These are phyloP conservation scores for Catamblyrhynchus diadema DNA, from an alignment of 2,797 vertebrate species.

Conservation along the genomic window DNA sequence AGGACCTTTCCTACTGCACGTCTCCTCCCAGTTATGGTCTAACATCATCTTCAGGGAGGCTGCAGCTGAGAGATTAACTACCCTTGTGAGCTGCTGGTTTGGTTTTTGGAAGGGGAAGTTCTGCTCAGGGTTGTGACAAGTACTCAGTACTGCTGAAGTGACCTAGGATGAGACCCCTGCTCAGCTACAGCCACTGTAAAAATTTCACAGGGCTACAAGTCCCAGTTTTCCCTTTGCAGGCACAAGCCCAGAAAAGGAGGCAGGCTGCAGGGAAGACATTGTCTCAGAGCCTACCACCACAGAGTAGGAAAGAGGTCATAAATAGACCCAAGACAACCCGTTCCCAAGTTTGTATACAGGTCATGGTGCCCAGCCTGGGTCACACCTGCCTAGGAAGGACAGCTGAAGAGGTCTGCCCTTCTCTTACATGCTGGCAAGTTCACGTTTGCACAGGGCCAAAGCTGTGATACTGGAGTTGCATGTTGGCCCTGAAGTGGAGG, in stretches of 20 bases:
- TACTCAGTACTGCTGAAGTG: not conserved
- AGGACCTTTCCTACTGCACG: not conserved
- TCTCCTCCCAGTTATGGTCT: not conserved
- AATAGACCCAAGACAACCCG: not conserved
- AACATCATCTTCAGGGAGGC: not conserved
- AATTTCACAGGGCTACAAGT: not conserved
- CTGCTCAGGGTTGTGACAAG: not conserved
- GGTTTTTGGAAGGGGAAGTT: not conserved
- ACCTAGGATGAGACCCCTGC: not conserved
- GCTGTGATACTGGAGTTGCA: not conserved
- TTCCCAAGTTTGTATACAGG: not conserved
- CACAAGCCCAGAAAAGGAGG: not conserved
- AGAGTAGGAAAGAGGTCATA: not conserved
- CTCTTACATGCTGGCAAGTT: not conserved
- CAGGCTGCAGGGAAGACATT: not conserved
- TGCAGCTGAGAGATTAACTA: not conserved
- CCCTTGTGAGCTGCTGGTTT: not conserved
- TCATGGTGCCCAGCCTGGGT: not conserved
- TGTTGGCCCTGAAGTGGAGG: accelerated
- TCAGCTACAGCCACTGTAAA: not conserved
- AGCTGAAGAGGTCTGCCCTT: not conserved
- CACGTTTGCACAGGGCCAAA: not conserved
- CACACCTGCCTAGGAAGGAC: not conserved
- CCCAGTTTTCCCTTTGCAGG: not conserved
- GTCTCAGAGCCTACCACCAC: not conserved